phyloP scores from a whole-genome alignment of 2,888 invertebrate genomes.

The Temnothorax unifasciatus region DNA sequence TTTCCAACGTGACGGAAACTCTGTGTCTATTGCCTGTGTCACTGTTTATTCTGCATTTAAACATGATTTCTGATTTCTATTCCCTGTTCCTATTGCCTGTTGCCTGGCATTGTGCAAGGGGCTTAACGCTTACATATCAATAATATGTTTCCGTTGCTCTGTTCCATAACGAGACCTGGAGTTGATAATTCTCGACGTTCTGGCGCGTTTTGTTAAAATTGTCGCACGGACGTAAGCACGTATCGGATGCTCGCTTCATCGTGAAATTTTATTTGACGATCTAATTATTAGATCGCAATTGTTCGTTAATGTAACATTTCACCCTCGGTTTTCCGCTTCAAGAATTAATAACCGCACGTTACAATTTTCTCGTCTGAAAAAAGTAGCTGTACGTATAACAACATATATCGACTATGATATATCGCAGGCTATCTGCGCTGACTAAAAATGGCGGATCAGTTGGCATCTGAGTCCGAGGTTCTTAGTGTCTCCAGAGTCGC shows the following conservation, averaged over 20 bases:
- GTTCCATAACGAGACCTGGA: neutral
- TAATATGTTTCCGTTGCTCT: neutral
- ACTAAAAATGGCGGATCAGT: neutral
- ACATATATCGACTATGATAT: neutral
- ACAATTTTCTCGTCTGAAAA: neutral
- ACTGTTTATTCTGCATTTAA: no score
- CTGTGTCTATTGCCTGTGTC: no score
- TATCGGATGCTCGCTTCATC: neutral
- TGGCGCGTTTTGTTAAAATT: neutral
- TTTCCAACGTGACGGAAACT: no score
- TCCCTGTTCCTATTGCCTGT: no score
- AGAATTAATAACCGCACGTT: no score
- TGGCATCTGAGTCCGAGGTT: neutral
- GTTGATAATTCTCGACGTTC: neutral
- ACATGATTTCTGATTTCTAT: no score
- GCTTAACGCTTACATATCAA: neutral
- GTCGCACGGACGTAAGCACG: neutral
- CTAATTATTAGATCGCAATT: neutral
- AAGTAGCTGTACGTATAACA: neutral
- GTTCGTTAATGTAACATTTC: neutral
- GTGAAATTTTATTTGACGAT: neutral
- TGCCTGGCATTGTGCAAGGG: no score
- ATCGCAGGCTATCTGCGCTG: neutral
- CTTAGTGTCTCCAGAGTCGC: neutral
- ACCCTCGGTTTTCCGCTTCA: neutral